Evolutionary conservation across 2,797 vertebrate genomes (phyloP), one percentile per base, ranked within the genome.

Genomic region (Hydrocynus forskahlii): DNA sequence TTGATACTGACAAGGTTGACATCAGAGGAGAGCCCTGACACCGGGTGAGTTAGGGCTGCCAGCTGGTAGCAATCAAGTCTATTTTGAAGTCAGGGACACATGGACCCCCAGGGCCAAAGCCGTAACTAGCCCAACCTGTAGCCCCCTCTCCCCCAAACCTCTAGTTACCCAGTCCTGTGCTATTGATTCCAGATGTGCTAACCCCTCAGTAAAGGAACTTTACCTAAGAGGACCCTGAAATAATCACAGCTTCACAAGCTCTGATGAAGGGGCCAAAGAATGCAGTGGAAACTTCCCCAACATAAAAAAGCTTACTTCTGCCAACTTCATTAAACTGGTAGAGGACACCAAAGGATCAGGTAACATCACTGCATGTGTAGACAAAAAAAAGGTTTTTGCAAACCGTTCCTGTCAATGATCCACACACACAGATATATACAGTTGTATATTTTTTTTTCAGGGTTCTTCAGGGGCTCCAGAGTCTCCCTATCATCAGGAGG

Each of bases 11-110:
- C 94, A 95, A 92, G 93, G 93, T 92, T 94, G 94, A 94, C 94
- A 94, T 93, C 92, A 94, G 93, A 94, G 93, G 92, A 92, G 94
- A 93, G 92, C 89, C 88, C 90, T 93, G 93, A 95, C 94, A 94
- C 90, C 54, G 92, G 90, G 92, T 94, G 93, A 95, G 94, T 95
- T 94, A 95, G 92, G 91, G 92, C 93, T 91, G 92, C 92, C 94
- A 95, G 94, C 94, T 95, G 95, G 92, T 94, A 93, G 93, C 94
- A 95, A 95, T 95, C 94, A 95, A 92, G 91, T 93, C 93, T 94
- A 95, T 95, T 95, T 95, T 95, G 93, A 94, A 95, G 93, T 93
- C 93, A 95, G 94, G 94, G 94, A 95, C 94, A 92, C 92, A 93
- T 86, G 90, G 92, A 94, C 91, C 95, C 94, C 92, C 90, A 93